Percentiles rank a stretch among this genome's conserved stretches.
These are phyloP conservation scores for Rattus rattus DNA, from an alignment of 2,113 vertebrate genomes.

Conservation along the genomic window DNA sequence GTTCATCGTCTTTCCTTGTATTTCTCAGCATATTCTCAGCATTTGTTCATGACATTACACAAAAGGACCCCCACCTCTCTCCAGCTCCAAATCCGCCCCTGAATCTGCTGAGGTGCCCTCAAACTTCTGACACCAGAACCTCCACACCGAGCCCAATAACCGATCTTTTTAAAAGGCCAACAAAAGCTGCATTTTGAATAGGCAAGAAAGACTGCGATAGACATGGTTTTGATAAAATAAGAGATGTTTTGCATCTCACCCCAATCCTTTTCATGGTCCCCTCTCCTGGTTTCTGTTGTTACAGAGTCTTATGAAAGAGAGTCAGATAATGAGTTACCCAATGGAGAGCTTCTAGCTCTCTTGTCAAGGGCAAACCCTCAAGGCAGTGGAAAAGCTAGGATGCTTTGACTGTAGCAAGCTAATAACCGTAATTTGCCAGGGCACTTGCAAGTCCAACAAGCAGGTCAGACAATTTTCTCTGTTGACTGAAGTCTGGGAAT, in stretches of 20 bases:
- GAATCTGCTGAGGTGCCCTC: background rate
- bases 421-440: conserved; percentile 1
- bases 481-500: conserved; percentile 6
- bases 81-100: conserved; percentile 10
- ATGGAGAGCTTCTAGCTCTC: conserved; percentile 32
- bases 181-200: conserved; percentile 20
- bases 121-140: background rate
- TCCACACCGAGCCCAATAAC: background rate
- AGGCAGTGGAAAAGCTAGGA: conserved; percentile 29
- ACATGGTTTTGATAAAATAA: conserved; percentile 14
- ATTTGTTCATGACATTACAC: background rate
- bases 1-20: background rate
- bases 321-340: conserved; percentile 56
- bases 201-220: background rate
- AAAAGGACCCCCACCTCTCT: background rate
- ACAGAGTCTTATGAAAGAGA: conserved; percentile 49
- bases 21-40: background rate
- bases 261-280: background rate
- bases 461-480: conserved; percentile 12
- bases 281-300: conserved; percentile 28
- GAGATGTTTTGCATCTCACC: conserved; percentile 17
- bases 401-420: conserved; percentile 29
- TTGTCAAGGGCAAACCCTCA: conserved; percentile 1
- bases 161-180: conserved; percentile 22
- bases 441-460: background rate